These are phyloP conservation scores for Conops quadrifasciatus DNA, from an alignment of 2,888 invertebrate species.

Conservation along the genomic window DNA sequence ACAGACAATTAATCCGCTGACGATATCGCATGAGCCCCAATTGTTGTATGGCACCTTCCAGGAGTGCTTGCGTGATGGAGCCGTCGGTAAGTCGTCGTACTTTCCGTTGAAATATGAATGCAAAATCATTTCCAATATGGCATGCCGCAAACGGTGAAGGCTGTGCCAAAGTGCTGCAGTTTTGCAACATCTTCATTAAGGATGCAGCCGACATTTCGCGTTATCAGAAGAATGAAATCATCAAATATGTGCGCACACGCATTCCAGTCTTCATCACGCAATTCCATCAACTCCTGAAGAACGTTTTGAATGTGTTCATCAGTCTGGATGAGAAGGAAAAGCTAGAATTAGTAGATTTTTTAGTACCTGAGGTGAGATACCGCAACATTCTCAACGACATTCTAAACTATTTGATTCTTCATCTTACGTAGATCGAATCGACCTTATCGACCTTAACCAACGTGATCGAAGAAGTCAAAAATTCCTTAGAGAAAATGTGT, in stretches of 20 bases:
- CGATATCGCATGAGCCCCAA: slow-evolving; percentile 68
- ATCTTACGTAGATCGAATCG: slow-evolving; percentile 69
- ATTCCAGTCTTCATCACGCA: slow-evolving; percentile 74
- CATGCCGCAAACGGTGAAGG: no score
- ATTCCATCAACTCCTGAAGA: slow-evolving; percentile 70
- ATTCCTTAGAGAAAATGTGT: slow-evolving; percentile 71
- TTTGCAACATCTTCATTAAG: slow-evolving; percentile 74
- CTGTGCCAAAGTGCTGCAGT: slow-evolving; percentile 68
- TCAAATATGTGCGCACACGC: slow-evolving; percentile 73
- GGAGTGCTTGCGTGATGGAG: slow-evolving; percentile 71
- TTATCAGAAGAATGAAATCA: slow-evolving; percentile 74
- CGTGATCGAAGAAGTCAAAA: slow-evolving; percentile 70
- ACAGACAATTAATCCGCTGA: slow-evolving; percentile 68
- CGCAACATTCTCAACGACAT: no score
- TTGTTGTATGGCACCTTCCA: slow-evolving; percentile 72
- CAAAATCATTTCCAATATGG: no score
- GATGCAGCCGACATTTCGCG: slow-evolving; percentile 71
- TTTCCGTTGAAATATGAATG: no score
- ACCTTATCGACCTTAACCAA: slow-evolving; percentile 70
- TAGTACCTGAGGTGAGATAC: slow-evolving; percentile 73
- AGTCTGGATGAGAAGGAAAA: slow-evolving; percentile 69
- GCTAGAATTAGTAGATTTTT: slow-evolving; percentile 71
- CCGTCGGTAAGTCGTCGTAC: slow-evolving; percentile 67
- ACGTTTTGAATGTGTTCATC: slow-evolving; percentile 70
- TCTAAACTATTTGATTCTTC: not conserved